These are phyloP conservation scores for Pantherophis vulpinus DNA, from an alignment of 2,797 vertebrate genomes.

Conservation along the genomic window DNA sequence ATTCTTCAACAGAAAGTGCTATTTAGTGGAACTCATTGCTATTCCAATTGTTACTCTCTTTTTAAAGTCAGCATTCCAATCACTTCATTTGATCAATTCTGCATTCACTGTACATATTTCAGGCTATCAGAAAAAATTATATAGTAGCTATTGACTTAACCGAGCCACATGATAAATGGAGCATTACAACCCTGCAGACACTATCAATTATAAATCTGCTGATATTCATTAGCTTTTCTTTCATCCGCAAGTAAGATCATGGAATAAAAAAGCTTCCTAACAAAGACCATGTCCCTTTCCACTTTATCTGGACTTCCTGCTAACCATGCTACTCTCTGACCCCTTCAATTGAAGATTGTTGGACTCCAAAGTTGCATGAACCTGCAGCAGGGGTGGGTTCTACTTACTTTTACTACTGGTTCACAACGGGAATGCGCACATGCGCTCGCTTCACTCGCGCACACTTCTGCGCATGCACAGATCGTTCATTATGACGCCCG, in stretches of 20 bases:
- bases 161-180: not conserved
- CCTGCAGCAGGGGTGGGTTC: not conserved
- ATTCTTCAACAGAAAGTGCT: not conserved
- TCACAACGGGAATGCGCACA: no score
- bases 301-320: not conserved
- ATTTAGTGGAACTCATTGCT: no score
- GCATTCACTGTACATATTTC: not conserved
- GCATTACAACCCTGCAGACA: not conserved
- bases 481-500: no score
- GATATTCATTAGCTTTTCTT: not conserved
- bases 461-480: no score
- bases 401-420: no score
- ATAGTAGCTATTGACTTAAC: not conserved
- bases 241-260: not conserved
- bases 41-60: no score
- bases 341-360: not conserved
- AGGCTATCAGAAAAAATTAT: no score
- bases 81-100: not conserved
- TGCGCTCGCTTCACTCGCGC: no score
- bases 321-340: not conserved
- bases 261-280: not conserved
- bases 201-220: not conserved
- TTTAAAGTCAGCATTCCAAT: not conserved
- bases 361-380: not conserved
- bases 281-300: no score